Conservation (phyloP, 1,140 invertebrate genomes). For the Globodera ellingtonae region DNA sequence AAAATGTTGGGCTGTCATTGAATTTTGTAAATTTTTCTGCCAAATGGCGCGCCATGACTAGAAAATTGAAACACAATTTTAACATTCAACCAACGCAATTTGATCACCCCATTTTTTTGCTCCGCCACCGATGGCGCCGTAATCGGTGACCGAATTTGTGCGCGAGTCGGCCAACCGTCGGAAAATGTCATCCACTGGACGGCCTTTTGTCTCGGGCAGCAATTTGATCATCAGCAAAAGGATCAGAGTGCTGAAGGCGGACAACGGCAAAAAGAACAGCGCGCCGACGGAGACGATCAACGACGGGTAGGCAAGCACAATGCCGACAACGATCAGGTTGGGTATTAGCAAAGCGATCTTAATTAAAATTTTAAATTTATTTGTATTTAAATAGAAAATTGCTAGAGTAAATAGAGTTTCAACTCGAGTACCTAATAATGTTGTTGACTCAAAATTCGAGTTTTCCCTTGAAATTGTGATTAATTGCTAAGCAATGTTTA, state of each 20-base stretch:
- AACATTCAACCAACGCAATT: no score
- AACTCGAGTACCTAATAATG: no score
- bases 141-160: background rate
- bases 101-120: no score
- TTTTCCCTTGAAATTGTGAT: no score
- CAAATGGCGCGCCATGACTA: no score
- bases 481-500: no score
- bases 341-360: slow-evolving; percentile 13
- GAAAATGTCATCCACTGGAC: slow-evolving; percentile 29
- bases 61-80: no score
- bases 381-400: no score
- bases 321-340: slow-evolving; percentile 6
- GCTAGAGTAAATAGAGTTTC: no score
- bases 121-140: background rate
- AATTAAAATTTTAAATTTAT: background rate
- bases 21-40: no score
- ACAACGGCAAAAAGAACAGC: slow-evolving; percentile 14
- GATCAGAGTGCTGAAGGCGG: slow-evolving; percentile 11
- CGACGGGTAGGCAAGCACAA: slow-evolving; percentile 24
- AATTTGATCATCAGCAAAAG: slow-evolving; percentile 9
- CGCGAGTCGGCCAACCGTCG: slow-evolving; percentile 21
- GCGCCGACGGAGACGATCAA: slow-evolving; percentile 10
- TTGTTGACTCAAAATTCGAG: no score
- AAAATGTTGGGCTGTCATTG: no score
- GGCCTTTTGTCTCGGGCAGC: slow-evolving; percentile 22